Evolutionary conservation across 2,113 vertebrate genomes (phyloP).

Genomic region (Aegypius monachus): DNA sequence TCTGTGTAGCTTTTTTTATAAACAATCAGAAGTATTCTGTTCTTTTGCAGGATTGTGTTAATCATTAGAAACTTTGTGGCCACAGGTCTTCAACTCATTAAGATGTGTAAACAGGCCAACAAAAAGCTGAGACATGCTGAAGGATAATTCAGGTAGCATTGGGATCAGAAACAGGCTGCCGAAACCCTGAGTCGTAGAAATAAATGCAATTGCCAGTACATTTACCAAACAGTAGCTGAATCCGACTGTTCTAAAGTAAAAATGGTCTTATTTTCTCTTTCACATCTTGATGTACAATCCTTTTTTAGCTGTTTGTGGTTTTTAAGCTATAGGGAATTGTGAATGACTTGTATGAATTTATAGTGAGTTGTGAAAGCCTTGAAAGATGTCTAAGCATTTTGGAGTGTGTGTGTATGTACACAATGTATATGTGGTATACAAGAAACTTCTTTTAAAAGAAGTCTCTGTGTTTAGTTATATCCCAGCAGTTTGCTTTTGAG

Average conservation of each 20-base stretch:
- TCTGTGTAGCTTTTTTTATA: not conserved
- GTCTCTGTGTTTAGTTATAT: not conserved
- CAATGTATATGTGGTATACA: accelerated
- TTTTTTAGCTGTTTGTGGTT: not conserved
- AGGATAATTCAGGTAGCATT: not conserved
- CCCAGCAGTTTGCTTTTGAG: not conserved
- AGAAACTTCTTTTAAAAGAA: not conserved
- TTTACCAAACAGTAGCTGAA: not conserved
- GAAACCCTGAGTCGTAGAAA: not conserved
- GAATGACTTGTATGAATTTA: not conserved
- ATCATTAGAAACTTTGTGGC: not conserved
- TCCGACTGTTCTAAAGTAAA: not conserved
- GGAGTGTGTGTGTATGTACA: not conserved
- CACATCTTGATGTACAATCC: not conserved
- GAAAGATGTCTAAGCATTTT: not conserved
- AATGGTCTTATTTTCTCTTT: not conserved
- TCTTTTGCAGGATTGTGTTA: not conserved
- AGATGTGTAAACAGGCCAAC: not conserved
- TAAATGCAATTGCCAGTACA: accelerated
- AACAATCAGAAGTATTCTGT: not conserved
- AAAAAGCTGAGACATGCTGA: not conserved
- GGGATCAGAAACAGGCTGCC: not conserved
- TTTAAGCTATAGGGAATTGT: not conserved
- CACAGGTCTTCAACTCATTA: not conserved
- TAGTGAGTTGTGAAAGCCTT: not conserved